These are phyloP conservation scores for Tetramorium bicarinatum DNA, from an alignment of 2,888 invertebrate genomes.

Conservation along the genomic window DNA sequence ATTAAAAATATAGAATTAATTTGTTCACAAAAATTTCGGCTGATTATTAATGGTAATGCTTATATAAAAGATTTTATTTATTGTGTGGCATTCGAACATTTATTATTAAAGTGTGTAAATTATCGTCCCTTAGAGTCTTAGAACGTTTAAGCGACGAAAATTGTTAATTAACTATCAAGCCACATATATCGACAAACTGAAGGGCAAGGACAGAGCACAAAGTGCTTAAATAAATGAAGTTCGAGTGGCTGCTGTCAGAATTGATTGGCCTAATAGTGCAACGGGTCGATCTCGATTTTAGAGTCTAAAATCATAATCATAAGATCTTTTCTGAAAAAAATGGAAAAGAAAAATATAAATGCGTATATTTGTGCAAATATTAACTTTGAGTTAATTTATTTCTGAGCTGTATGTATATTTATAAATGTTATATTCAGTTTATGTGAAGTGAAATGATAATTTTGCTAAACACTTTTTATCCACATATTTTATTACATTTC, in stretches of 20 bases:
- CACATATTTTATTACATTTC: not conserved
- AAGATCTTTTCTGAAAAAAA: not conserved
- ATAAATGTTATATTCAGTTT: not conserved
- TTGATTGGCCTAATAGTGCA: slow-evolving; percentile 55
- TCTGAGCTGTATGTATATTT: not conserved
- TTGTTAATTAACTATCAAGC: slow-evolving; percentile 40
- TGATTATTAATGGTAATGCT: not conserved
- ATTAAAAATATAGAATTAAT: not conserved
- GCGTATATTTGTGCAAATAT: not conserved
- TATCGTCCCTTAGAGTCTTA: not conserved
- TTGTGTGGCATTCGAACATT: not conserved
- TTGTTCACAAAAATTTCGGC: not conserved
- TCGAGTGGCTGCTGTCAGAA: slow-evolving; percentile 27
- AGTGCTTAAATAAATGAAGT: slow-evolving; percentile 50
- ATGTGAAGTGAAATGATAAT: not conserved
- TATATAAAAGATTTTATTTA: not conserved
- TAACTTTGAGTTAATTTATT: not conserved
- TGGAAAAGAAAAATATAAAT: not conserved
- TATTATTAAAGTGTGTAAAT: slow-evolving; percentile 35
- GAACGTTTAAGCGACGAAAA: slow-evolving; percentile 15
- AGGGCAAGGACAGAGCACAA: slow-evolving; percentile 36
- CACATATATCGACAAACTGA: not conserved
- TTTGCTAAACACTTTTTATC: not conserved
- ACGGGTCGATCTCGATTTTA: slow-evolving; percentile 4
- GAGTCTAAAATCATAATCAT: not conserved